phyloP scores from a whole-genome alignment of 2,797 vertebrate species.

The Champsocephalus gunnari region DNA sequence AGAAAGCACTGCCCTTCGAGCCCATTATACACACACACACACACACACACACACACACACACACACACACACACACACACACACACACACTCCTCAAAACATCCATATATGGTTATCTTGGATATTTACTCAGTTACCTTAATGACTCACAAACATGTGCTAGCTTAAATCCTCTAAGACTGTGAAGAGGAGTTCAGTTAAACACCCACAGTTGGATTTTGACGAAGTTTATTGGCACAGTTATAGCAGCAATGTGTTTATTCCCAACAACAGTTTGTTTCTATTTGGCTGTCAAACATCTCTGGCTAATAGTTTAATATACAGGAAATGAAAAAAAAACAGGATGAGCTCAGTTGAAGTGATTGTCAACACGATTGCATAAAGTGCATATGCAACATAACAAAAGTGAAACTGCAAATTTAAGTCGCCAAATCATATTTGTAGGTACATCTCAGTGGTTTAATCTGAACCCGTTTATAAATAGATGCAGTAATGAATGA shows the following conservation, averaged over 20 bases:
- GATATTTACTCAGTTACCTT: constrained; percentile 7
- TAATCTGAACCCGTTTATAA: constrained; percentile 67
- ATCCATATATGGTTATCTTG: constrained; percentile 10
- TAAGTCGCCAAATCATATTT: constrained; percentile 29
- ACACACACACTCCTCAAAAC: background rate
- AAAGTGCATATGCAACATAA: constrained; percentile 69
- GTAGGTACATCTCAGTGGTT: constrained; percentile 71
- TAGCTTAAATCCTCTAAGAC: background rate
- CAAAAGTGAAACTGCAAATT: constrained; percentile 46
- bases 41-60: too few species aligned
- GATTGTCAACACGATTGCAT: constrained; percentile 69
- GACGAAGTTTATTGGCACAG: constrained; percentile 80
- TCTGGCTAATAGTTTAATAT: constrained; percentile 34
- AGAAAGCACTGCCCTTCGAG: constrained; percentile 21
- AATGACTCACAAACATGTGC: constrained; percentile 30
- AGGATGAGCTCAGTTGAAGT: constrained; percentile 61
- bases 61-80: too few species aligned
- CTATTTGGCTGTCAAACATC: constrained; percentile 35
- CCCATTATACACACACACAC: too few species aligned
- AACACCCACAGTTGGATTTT: constrained; percentile 46
- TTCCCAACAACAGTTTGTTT: constrained; percentile 53
- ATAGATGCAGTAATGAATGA: constrained; percentile 61
- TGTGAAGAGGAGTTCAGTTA: constrained; percentile 12
- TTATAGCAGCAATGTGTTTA: constrained; percentile 80
- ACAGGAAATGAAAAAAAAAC: constrained; percentile 27